Evolutionary conservation across 2,797 vertebrate genomes (phyloP).

Genomic region (Graptemys geographica): DNA sequence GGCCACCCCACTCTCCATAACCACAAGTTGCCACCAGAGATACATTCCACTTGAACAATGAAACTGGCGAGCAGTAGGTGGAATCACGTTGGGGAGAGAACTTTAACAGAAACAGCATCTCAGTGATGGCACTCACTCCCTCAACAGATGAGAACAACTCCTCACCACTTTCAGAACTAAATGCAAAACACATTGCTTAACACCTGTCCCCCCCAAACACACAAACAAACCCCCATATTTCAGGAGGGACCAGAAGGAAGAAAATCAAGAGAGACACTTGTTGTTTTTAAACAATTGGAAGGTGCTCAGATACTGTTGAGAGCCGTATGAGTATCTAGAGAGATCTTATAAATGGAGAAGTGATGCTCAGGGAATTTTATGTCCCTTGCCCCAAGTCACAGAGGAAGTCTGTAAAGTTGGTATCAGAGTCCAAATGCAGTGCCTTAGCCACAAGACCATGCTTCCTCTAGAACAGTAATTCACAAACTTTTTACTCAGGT

Average conservation of each 20-base stretch:
- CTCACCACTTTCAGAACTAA: neutral
- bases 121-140: neutral
- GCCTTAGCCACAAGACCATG: neutral
- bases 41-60: neutral
- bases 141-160: neutral
- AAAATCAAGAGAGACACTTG: neutral
- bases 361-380: neutral
- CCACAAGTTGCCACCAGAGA: neutral
- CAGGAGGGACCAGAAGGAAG: neutral
- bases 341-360: neutral
- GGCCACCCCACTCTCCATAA: neutral
- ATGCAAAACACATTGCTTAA: neutral
- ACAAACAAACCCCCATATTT: neutral
- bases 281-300: neutral
- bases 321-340: neutral
- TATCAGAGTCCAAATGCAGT: neutral
- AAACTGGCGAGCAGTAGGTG: neutral
- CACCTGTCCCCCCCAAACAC: neutral
- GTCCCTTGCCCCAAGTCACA: neutral
- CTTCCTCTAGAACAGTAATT: neutral
- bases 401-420: neutral
- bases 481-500: neutral
- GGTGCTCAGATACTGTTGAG: neutral
- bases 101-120: neutral
- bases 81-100: neutral